Evolutionary conservation across 92 coral and sea anemone genomes (phyloP), one percentile per base, ranked within the genome.

Genomic region (Nematostella vectensis): DNA sequence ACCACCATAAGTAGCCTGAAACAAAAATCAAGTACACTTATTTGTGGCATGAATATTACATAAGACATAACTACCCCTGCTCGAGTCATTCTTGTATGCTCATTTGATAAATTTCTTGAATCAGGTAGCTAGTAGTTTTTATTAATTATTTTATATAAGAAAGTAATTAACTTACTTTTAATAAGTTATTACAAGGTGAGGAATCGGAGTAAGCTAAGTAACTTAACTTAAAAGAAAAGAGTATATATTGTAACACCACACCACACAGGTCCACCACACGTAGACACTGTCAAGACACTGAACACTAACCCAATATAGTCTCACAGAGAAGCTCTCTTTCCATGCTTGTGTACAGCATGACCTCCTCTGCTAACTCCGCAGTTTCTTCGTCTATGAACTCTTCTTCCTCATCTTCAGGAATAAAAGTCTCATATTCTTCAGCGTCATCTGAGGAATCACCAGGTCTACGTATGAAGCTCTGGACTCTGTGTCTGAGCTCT

Each of bases 1-100:
- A 89, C 95, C 97, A 89, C 97, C 97, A 89, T 11, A 78, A 44
- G 64, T 89, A 89, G 2, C 97, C 97, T 89, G 47, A 28, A 37
- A 47, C 17, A 17, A 1, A 3, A 23, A 49, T 3, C 55, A 9
- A 23, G 27, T n/a, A n/a, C n/a, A n/a, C n/a, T n/a, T n/a, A n/a
- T n/a, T n/a, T n/a, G n/a, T n/a, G n/a, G n/a, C n/a, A n/a, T n/a
- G n/a, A n/a, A n/a, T n/a, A n/a, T n/a, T n/a, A n/a, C n/a, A n/a
- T n/a, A n/a, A n/a, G n/a, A n/a, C n/a, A n/a, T n/a, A n/a, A n/a
- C n/a, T n/a, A n/a, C n/a, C n/a, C n/a, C n/a, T n/a, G n/a, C n/a
- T n/a, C n/a, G n/a, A n/a, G n/a, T n/a, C n/a, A n/a, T n/a, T n/a
- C n/a, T n/a, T 37, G 44, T n/a, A 37, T 37, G 10, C 10, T 37